Percentiles rank a stretch among this genome's conserved stretches.
phyloP scores from a whole-genome alignment of 2,113 vertebrate species.

The Forbesichthys agassizii region DNA sequence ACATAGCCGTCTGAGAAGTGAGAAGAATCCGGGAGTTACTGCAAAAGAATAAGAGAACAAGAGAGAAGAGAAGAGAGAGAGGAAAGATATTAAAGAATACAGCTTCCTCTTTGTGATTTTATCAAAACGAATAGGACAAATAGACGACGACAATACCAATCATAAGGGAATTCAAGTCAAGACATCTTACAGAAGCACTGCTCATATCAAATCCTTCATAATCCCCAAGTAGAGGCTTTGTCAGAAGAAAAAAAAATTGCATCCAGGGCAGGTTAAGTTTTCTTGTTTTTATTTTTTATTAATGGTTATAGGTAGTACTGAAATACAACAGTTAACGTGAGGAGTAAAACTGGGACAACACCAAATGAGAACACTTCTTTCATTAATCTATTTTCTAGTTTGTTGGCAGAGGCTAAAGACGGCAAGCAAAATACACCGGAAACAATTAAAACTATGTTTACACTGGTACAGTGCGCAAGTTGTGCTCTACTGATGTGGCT shows the following conservation, averaged over 20 bases:
- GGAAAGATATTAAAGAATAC: slow-evolving; percentile 59
- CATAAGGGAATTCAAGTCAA: slow-evolving; percentile 49
- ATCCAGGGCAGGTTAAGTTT: slow-evolving; percentile 28
- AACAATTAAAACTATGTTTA: too few species aligned
- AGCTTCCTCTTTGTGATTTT: slow-evolving; percentile 33
- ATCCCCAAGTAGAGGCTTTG: slow-evolving; percentile 58
- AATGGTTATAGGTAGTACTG: slow-evolving; percentile 15
- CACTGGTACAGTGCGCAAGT: too few species aligned
- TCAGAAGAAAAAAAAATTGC: slow-evolving; percentile 52
- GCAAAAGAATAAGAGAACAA: slow-evolving; percentile 45
- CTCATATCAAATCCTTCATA: slow-evolving; percentile 60
- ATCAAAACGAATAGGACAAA: slow-evolving; percentile 48
- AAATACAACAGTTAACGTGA: slow-evolving; percentile 11
- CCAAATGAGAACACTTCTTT: background rate
- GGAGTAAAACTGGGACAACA: background rate
- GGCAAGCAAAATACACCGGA: too few species aligned
- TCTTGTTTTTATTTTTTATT: slow-evolving; percentile 45
- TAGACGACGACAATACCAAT: slow-evolving; percentile 43
- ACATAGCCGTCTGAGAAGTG: slow-evolving; percentile 49
- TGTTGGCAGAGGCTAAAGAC: background rate
- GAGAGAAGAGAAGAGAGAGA: background rate
- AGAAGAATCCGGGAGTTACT: slow-evolving; percentile 71
- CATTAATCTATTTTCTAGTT: background rate
- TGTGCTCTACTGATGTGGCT: too few species aligned
- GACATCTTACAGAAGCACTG: slow-evolving; percentile 47